These are phyloP conservation scores for Athene cunicularia DNA, from an alignment of 2,113 vertebrate species.

Conservation along the genomic window DNA sequence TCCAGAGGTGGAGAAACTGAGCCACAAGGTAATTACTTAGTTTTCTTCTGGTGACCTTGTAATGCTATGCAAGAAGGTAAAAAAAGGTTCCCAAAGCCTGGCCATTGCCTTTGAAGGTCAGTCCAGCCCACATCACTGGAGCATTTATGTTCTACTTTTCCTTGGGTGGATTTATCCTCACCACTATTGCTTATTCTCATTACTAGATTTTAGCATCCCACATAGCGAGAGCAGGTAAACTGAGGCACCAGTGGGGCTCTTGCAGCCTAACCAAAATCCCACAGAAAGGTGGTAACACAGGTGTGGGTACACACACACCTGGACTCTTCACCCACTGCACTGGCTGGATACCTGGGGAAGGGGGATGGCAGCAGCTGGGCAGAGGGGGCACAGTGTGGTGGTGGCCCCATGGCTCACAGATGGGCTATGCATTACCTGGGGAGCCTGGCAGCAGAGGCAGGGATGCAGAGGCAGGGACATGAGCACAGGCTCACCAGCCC, in stretches of 20 bases:
- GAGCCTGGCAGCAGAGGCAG: not conserved
- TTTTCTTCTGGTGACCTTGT: not conserved
- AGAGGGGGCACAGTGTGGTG: accelerated
- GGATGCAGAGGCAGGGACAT: not conserved
- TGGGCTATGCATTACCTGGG: accelerated
- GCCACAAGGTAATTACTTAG: not conserved
- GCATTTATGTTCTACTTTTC: not conserved
- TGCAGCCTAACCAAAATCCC: not conserved
- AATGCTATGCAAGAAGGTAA: accelerated
- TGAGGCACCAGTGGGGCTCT: not conserved
- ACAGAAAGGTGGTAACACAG: not conserved
- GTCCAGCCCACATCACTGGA: not conserved
- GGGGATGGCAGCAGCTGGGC: accelerated
- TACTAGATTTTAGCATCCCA: not conserved
- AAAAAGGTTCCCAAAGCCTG: not conserved
- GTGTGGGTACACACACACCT: not conserved
- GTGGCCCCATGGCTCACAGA: accelerated
- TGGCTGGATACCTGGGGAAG: not conserved
- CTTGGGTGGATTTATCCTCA: not conserved
- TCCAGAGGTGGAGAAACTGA: not conserved
- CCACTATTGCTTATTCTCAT: not conserved
- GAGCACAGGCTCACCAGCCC: not conserved
- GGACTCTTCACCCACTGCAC: not conserved
- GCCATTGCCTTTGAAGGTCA: not conserved
- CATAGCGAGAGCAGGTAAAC: not conserved